Evolutionary conservation across 2,888 invertebrate genomes (phyloP).

Genomic region (Euproctis similis): DNA sequence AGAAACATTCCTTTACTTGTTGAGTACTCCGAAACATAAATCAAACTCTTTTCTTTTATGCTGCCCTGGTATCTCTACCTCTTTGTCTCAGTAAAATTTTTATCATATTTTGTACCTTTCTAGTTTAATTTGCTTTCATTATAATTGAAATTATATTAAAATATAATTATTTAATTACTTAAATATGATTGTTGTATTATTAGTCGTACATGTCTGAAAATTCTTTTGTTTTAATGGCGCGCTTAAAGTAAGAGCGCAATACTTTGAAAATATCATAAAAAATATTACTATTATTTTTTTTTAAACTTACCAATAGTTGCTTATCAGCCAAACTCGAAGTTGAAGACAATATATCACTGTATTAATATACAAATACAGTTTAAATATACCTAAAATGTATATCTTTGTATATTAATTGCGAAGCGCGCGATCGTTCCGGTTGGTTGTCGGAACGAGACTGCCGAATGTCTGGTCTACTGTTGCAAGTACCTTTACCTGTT

Average conservation of each 20-base stretch:
- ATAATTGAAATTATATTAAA: no score
- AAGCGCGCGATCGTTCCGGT: conserved; percentile 26
- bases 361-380: conserved; percentile 2
- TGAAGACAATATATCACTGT: conserved; percentile 18
- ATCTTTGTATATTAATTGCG: conserved; percentile 5
- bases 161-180: no score
- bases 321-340: conserved; percentile 8
- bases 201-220: background rate
- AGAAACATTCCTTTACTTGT: conserved; percentile 40
- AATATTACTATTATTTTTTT: background rate
- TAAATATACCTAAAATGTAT: conserved; percentile 18
- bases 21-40: conserved; percentile 42
- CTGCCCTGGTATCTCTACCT: no score
- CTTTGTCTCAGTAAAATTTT: no score
- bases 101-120: no score
- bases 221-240: conserved; percentile 3
- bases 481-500: conserved; percentile 57
- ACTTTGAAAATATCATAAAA: background rate
- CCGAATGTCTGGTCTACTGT: conserved; percentile 18
- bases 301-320: conserved; percentile 16
- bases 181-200: background rate
- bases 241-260: conserved; percentile 1
- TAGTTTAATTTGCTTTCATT: no score
- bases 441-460: conserved; percentile 33
- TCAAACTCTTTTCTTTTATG: conserved; percentile 35